Evolutionary conservation across 2,888 invertebrate species (phyloP).

Genomic region (Anticlea derivata): DNA sequence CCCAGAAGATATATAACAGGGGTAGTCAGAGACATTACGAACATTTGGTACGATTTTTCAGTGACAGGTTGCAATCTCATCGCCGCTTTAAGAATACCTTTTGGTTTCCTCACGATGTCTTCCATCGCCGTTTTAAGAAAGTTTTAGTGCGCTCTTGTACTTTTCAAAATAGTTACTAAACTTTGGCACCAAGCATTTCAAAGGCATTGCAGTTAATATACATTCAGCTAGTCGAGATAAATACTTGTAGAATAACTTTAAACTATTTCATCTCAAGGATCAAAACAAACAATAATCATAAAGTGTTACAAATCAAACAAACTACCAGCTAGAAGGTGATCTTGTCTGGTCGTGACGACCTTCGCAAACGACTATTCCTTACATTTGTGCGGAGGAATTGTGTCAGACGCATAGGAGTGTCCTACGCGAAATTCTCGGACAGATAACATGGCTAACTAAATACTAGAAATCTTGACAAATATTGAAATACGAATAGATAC

Average conservation of each 20-base stretch:
- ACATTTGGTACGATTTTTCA: no score
- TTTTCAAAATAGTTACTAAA: no score
- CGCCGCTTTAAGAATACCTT: no score
- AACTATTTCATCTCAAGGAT: not conserved
- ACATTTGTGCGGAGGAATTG: slow-evolving; percentile 19
- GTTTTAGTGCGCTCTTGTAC: no score
- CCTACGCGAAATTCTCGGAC: slow-evolving; percentile 19
- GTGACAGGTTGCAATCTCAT: no score
- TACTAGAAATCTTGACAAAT: slow-evolving; percentile 5
- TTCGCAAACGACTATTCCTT: slow-evolving; percentile 22
- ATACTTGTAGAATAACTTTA: not conserved
- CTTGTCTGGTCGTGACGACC: slow-evolving; percentile 23
- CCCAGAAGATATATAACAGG: no score
- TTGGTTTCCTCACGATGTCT: no score
- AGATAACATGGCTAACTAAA: not conserved
- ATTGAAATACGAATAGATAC: slow-evolving; percentile 4
- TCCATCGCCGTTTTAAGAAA: no score
- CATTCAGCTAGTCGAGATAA: no score
- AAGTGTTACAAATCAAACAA: slow-evolving; percentile 18
- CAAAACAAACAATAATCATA: slow-evolving; percentile 17
- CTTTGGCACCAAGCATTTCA: no score
- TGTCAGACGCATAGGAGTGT: slow-evolving; percentile 27
- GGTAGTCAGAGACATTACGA: no score
- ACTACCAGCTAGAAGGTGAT: slow-evolving; percentile 21
- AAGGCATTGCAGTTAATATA: no score